These are phyloP conservation scores for Drosophila orosa DNA, from an alignment of 1,140 invertebrate species.

Conservation along the genomic window DNA sequence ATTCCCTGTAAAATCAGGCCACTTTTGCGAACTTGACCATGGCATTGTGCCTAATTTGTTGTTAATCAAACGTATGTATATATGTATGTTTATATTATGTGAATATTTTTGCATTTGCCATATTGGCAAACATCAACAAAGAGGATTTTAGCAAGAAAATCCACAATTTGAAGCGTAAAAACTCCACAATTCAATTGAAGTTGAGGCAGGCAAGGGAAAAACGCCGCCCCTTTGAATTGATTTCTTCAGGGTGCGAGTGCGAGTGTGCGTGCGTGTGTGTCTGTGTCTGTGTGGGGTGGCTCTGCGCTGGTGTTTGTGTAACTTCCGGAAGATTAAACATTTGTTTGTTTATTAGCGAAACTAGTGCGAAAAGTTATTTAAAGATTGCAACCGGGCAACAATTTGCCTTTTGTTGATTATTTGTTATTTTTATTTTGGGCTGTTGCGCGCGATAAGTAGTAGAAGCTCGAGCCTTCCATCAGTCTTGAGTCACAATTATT, in stretches of 20 bases:
- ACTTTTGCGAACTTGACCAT: conserved; percentile 71
- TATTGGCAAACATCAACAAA: conserved; percentile 35
- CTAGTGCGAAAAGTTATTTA: conserved; percentile 14
- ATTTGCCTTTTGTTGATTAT: conserved; percentile 13
- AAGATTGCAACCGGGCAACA: conserved; percentile 34
- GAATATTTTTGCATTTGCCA: conserved; percentile 5
- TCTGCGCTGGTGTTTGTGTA: conserved; percentile 1
- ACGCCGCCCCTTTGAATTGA: conserved; percentile 51
- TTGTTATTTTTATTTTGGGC: neutral
- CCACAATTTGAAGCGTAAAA: neutral
- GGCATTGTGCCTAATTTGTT: conserved; percentile 56
- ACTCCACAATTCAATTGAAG: conserved; percentile 31
- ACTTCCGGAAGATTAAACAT: conserved; percentile 46
- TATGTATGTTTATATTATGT: neutral
- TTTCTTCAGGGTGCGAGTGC: conserved; percentile 53
- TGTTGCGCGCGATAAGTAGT: conserved; percentile 30
- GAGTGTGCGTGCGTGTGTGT: neutral
- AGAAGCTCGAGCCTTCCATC: conserved; percentile 11
- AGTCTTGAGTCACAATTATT: conserved; percentile 68
- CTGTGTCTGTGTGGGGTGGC: conserved; percentile 9
- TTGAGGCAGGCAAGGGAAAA: conserved; percentile 53
- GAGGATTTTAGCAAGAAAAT: neutral
- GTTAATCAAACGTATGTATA: conserved; percentile 29
- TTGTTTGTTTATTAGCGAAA: conserved; percentile 16
- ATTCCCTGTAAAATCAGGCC: conserved; percentile 22